These are phyloP conservation scores for Cylloceria caligata DNA, from an alignment of 2,888 invertebrate genomes.

Conservation along the genomic window DNA sequence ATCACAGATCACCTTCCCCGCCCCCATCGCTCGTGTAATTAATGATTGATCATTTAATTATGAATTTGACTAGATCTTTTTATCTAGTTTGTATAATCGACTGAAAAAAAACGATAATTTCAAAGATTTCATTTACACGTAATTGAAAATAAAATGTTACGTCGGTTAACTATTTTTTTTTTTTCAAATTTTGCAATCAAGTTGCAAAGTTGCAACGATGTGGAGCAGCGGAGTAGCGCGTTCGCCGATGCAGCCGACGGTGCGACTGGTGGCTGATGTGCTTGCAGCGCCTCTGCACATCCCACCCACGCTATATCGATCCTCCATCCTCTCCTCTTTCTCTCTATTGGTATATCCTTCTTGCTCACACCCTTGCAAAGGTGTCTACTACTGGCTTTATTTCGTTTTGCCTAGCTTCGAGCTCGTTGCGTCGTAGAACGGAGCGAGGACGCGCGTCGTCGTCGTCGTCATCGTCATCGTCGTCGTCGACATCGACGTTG, in stretches of 20 bases:
- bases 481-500: constrained; percentile 6
- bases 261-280: constrained; percentile 75
- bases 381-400: constrained; percentile 32
- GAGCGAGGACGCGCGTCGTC: constrained; percentile 36
- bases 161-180: not conserved
- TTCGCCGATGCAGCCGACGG: constrained; percentile 70
- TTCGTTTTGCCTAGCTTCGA: constrained; percentile 33
- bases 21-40: not conserved
- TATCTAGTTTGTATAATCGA: too few relatives aligned
- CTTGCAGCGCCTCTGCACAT: constrained; percentile 80
- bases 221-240: constrained; percentile 68
- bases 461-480: constrained; percentile 27
- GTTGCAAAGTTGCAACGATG: not conserved
- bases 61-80: not conserved
- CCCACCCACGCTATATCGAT: constrained; percentile 84
- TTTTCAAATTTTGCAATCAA: not conserved
- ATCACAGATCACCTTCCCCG: constrained; percentile 1
- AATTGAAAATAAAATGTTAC: too few relatives aligned
- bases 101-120: not conserved
- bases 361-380: constrained; percentile 15
- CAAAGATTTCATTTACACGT: not conserved
- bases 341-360: constrained; percentile 2
- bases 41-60: not conserved
- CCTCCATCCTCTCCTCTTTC: constrained; percentile 75
- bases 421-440: constrained; percentile 38